Evolutionary conservation across 2,888 invertebrate genomes (phyloP).

Genomic region (Hypomecis punctinalis): DNA sequence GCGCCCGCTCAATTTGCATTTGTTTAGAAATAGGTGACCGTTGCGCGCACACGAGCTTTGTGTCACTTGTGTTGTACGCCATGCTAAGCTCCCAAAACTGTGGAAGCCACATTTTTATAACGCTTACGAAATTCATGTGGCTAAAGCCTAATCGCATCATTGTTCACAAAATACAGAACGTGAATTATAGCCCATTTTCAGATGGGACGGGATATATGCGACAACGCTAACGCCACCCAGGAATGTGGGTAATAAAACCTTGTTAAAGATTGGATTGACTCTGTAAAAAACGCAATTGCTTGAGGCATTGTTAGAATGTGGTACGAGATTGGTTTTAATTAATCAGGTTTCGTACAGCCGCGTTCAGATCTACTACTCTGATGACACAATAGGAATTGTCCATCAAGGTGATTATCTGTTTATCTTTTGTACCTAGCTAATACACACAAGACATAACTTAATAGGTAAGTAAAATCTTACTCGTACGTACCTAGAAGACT

Average conservation of each 20-base stretch:
- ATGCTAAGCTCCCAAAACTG: constrained; percentile 37
- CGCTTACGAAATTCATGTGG: constrained; percentile 39
- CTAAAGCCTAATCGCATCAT: constrained; percentile 58
- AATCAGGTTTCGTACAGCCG: constrained; percentile 26
- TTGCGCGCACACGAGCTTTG: constrained; percentile 57
- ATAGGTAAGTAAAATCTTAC: constrained; percentile 7
- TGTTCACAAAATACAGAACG: constrained; percentile 53
- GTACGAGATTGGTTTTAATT: constrained; percentile 37
- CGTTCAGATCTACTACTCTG: constrained; percentile 14
- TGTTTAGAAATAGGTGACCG: constrained; percentile 76
- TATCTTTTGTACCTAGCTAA: constrained; percentile 15
- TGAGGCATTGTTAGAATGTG: constrained; percentile 37
- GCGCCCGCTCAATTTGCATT: constrained; percentile 77
- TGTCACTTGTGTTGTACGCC: constrained; percentile 60
- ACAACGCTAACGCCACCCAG: constrained; percentile 1
- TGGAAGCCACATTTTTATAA: constrained; percentile 57
- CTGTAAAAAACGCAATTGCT: constrained; percentile 43
- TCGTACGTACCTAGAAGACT: constrained; percentile 1
- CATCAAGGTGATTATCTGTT: constrained; percentile 19
- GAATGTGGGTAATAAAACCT: constrained; percentile 44
- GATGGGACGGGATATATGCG: background rate
- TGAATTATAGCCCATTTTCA: constrained; percentile 41
- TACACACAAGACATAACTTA: constrained; percentile 5
- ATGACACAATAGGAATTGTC: constrained; percentile 30
- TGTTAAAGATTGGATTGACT: constrained; percentile 42